Conservation (phyloP, 2,888 invertebrate genomes). For the Lottia scabra region DNA sequence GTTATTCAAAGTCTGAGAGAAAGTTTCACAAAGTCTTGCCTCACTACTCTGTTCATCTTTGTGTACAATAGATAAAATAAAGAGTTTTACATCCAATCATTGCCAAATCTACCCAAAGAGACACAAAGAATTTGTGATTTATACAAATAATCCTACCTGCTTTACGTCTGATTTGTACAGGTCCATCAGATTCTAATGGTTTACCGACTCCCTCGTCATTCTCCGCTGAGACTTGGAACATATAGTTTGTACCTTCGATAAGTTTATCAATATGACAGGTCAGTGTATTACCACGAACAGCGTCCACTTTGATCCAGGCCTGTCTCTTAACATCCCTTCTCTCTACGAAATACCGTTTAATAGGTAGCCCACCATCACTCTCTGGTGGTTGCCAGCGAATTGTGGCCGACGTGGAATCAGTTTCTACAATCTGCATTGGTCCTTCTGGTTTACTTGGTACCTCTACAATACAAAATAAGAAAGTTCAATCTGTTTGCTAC, state of each 20-base stretch:
- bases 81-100: too few species aligned
- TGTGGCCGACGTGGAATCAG: constrained; percentile 87
- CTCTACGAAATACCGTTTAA: constrained; percentile 63
- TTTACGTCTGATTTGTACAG: constrained; percentile 43
- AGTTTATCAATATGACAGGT: constrained; percentile 70
- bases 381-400: constrained; percentile 72
- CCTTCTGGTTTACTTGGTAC: constrained; percentile 64
- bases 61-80: too few species aligned
- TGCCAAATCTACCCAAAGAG: neutral
- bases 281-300: constrained; percentile 44
- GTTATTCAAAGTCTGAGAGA: too few species aligned
- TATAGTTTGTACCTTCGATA: constrained; percentile 90
- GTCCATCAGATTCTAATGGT: constrained; percentile 76
- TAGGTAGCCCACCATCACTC: constrained; percentile 61
- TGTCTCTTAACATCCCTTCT: constrained; percentile 82
- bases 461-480: constrained; percentile 13
- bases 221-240: constrained; percentile 87
- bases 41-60: too few species aligned
- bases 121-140: neutral
- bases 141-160: too few species aligned
- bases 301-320: constrained; percentile 81
- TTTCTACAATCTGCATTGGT: constrained; percentile 78
- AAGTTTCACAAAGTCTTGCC: too few species aligned
- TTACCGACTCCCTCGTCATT: constrained; percentile 94
- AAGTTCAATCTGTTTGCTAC: too few species aligned